Base-by-base conservation (phyloP, 2,113 vertebrate genomes). In the Lynx canadensis region DNA sequence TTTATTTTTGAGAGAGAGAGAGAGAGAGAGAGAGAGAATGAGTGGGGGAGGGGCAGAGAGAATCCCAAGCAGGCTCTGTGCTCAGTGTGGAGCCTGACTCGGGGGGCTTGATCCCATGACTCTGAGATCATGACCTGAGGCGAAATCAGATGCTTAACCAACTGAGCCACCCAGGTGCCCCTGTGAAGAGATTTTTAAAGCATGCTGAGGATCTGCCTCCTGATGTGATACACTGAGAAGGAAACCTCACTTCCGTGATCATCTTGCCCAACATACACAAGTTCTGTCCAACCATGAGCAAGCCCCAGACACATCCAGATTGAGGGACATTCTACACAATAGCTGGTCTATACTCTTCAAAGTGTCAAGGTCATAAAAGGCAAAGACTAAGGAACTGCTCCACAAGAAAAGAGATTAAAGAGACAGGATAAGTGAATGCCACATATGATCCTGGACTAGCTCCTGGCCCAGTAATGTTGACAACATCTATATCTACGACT, bases 351-450 rank as follows among this genome's bases (percentile, higher is more conserved):
- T 38, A 60, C 48, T 69, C 41, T 85, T 55, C 5, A 8, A 85
- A 91, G 48, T 63, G 7, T 89, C 82, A 88, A 85, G 41, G 66
- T 78, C 66, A 76, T 85, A 80, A 92, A 57, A 94, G 76, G 41
- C 38, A 88, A 91, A 68, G 55, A 80, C 18, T 19, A 36, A 80
- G 18, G 29, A 81, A 92, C 31, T 57, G 41, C 48, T 92, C 33
- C 50, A 96, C 68, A 82, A n/a, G 71, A 68, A 88, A 69, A 93
- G 55, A 95, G 41, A 78, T 25, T 52, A 85, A 65, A 52, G 68
- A 91, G 69, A 90, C 19, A 76, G 57, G 81, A 80, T 93, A 90
- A 57, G 4, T 3, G 33, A 95, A 87, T 74, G n/a, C 12, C 50
- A 21, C 12, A 3, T 91, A 5, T 66, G 14, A 93, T 63, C 23